Percentiles rank a stretch among this genome's conserved stretches.
Conservation (phyloP, 2,113 vertebrate species). For the Ophiodon elongatus region DNA sequence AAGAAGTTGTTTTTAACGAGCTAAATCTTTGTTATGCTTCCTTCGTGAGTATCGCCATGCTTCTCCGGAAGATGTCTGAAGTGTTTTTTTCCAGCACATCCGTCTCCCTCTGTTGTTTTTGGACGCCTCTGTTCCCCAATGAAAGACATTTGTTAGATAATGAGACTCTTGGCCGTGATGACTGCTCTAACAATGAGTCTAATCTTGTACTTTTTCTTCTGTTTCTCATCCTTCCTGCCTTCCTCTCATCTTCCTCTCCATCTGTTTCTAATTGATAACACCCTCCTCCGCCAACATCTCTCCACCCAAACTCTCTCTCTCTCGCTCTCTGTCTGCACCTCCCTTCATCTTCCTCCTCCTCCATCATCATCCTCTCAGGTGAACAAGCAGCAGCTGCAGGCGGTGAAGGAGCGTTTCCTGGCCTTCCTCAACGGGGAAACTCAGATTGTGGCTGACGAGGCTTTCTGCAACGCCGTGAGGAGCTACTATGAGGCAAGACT, state of each 20-base stretch:
- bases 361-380: conserved; percentile 82
- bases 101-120: conserved; percentile 7
- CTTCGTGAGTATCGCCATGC: neutral
- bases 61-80: neutral
- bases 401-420: conserved; percentile 92
- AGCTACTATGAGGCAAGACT: conserved; percentile 94
- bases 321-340: neutral
- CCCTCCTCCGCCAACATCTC: neutral
- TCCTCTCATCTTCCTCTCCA: conserved; percentile 22
- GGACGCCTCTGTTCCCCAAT: neutral
- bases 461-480: conserved; percentile 95
- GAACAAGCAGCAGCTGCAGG: conserved; percentile 95
- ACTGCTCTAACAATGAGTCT: conserved; percentile 36
- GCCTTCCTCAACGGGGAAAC: conserved; percentile 95
- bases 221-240: conserved; percentile 24
- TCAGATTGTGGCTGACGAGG: conserved; percentile 95
- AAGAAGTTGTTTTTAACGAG: neutral
- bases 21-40: neutral
- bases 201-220: conserved; percentile 49
- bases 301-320: neutral
- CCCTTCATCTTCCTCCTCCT: neutral
- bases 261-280: conserved; percentile 13
- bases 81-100: conserved; percentile 4
- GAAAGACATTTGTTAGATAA: conserved; percentile 37
- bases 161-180: conserved; percentile 23